A percentile compares a stretch with the other conserved stretches of the same genome.
Conservation (phyloP, 2,888 invertebrate genomes). For the Leuctra nigra region DNA sequence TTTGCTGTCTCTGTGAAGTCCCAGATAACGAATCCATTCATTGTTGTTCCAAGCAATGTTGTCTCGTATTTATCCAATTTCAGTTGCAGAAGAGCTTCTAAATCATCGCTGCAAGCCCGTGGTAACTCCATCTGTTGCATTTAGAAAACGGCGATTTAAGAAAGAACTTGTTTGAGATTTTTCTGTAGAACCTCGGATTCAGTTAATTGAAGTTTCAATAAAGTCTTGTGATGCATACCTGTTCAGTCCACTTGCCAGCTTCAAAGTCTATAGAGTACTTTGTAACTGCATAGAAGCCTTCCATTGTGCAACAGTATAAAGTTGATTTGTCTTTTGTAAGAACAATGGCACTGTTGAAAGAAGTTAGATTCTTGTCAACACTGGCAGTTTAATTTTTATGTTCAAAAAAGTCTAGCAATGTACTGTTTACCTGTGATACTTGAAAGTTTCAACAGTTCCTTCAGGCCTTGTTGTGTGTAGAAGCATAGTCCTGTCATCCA, state of each 20-base stretch:
- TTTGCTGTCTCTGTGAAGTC: constrained; percentile 51
- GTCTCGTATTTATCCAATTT: constrained; percentile 76
- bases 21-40: constrained; percentile 80
- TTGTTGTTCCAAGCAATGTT: constrained; percentile 65
- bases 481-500: constrained; percentile 67
- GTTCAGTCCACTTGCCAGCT: constrained; percentile 15
- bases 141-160: not conserved
- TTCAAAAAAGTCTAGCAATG: too few relatives aligned
- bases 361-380: constrained; percentile 7
- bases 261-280: constrained; percentile 38
- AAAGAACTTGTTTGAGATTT: not conserved
- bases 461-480: constrained; percentile 54
- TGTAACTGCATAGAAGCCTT: constrained; percentile 43
- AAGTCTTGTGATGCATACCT: constrained; percentile 20
- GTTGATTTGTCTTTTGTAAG: constrained; percentile 58
- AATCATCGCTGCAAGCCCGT: constrained; percentile 54
- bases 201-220: too few relatives aligned
- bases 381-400: too few relatives aligned
- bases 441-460: constrained; percentile 47
- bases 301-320: constrained; percentile 63
- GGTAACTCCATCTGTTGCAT: constrained; percentile 17
- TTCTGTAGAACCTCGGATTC: not conserved
- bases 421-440: constrained; percentile 48
- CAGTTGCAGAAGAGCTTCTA: constrained; percentile 71
- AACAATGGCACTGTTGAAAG: constrained; percentile 52